Percentiles rank a stretch among this genome's conserved stretches.
Conservation (phyloP, 2,797 vertebrate species). For the Rhyacichthys aspro region DNA sequence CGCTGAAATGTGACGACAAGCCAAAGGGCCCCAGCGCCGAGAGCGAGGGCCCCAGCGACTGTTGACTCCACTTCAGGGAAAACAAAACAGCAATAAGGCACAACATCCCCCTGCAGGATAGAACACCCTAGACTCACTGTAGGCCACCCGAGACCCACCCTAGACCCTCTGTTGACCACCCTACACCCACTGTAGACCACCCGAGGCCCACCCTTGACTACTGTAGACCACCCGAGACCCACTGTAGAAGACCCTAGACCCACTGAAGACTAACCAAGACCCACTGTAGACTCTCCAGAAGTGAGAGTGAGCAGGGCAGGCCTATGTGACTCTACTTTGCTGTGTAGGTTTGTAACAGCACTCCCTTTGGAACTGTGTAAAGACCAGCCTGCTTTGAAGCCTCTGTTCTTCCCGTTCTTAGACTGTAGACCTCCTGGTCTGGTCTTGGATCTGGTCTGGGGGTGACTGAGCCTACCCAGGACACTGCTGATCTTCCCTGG, state of each 20-base stretch:
- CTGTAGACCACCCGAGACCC: not conserved
- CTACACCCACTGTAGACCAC: not conserved
- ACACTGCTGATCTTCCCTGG: slow-evolving; percentile 63
- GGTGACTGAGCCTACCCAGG: not conserved
- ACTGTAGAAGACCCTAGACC: not conserved
- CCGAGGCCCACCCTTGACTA: not conserved
- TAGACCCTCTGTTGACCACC: not conserved
- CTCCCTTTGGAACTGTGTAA: slow-evolving; percentile 54
- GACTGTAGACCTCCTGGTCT: slow-evolving; percentile 40
- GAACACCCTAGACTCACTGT: not conserved
- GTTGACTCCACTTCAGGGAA: slow-evolving; percentile 74
- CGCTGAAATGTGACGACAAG: slow-evolving; percentile 49
- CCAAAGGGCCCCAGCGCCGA: slow-evolving; percentile 30
- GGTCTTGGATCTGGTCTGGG: not conserved
- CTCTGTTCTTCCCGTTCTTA: slow-evolving; percentile 27
- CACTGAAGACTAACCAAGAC: not conserved
- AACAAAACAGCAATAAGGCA: slow-evolving; percentile 81
- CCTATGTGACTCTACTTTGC: not conserved
- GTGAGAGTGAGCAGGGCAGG: not conserved
- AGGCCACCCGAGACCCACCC: not conserved
- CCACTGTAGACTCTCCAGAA: not conserved
- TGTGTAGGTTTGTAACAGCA: not conserved
- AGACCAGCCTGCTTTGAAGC: slow-evolving; percentile 70
- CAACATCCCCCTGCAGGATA: slow-evolving; percentile 60
- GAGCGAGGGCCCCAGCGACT: slow-evolving; percentile 77